Conservation (phyloP, 2,888 invertebrate species). For the Netelia inedita region DNA sequence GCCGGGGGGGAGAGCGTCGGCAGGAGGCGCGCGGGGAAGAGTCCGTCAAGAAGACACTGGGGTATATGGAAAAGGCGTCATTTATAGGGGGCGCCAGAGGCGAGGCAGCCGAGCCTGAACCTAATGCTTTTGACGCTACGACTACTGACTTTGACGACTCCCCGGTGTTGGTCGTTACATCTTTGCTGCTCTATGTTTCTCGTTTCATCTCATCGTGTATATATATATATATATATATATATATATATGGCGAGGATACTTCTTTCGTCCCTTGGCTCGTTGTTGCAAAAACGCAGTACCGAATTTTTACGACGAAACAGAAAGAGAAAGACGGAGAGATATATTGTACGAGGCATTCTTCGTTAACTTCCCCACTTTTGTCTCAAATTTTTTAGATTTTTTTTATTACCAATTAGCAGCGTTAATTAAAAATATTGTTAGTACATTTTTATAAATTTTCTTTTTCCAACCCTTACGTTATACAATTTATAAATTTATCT, state of each 20-base stretch:
- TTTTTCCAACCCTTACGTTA: too few relatives aligned
- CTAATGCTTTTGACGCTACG: slow-evolving; percentile 52
- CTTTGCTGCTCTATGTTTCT: slow-evolving; percentile 10
- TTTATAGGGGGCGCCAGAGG: slow-evolving; percentile 38
- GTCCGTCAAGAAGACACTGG: slow-evolving; percentile 5
- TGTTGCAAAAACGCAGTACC: slow-evolving; percentile 32
- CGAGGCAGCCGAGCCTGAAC: slow-evolving; percentile 29
- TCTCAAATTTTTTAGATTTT: too few relatives aligned
- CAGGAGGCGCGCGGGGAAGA: neutral
- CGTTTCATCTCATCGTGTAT: slow-evolving; percentile 10
- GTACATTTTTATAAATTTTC: too few relatives aligned
- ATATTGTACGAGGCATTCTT: neutral
- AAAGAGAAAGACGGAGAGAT: neutral
- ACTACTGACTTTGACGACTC: slow-evolving; percentile 58
- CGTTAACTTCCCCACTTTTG: neutral
- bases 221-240: slow-evolving; percentile 25
- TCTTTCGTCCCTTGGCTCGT: neutral
- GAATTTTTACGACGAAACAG: slow-evolving; percentile 49
- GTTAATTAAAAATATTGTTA: too few relatives aligned
- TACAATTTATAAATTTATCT: too few relatives aligned
- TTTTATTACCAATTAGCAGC: too few relatives aligned
- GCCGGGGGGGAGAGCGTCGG: neutral
- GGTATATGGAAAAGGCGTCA: slow-evolving; percentile 49
- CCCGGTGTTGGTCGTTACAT: slow-evolving; percentile 51
- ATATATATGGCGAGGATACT: neutral